Evolutionary conservation across 1,140 invertebrate species (phyloP).

Genomic region (Drosophila erecta): DNA sequence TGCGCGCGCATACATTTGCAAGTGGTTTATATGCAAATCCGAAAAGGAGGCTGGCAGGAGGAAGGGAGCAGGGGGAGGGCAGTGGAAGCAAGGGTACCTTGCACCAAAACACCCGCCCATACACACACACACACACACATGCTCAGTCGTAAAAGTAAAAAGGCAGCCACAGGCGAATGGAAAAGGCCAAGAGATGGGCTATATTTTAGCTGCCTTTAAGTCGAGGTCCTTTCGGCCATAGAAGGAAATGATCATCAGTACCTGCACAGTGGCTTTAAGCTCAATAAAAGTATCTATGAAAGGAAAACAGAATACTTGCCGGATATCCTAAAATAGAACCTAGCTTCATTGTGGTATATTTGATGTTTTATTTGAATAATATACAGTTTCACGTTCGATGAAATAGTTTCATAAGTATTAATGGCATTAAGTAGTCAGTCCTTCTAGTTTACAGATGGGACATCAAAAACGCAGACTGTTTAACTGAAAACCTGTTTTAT

Average conservation of each 20-base stretch:
- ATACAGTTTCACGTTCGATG: too few species aligned
- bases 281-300: background rate
- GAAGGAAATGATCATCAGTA: too few species aligned
- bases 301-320: background rate
- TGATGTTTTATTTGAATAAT: too few species aligned
- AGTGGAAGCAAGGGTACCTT: background rate
- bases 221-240: constrained; percentile 10
- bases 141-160: constrained; percentile 26
- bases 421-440: too few species aligned
- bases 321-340: too few species aligned
- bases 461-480: too few species aligned
- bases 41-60: constrained; percentile 46
- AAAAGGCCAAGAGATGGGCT: constrained; percentile 12
- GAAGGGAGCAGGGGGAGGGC: constrained; percentile 4
- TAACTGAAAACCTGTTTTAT: too few species aligned
- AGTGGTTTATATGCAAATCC: constrained; percentile 82
- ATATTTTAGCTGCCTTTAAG: constrained; percentile 59
- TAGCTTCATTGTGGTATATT: too few species aligned
- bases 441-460: too few species aligned
- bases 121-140: constrained; percentile 5
- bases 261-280: background rate
- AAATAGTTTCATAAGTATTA: too few species aligned
- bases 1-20: constrained; percentile 78
- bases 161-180: constrained; percentile 21
- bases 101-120: background rate